Conservation (phyloP, 2,113 vertebrate species). For the Baryphthengus martii region DNA sequence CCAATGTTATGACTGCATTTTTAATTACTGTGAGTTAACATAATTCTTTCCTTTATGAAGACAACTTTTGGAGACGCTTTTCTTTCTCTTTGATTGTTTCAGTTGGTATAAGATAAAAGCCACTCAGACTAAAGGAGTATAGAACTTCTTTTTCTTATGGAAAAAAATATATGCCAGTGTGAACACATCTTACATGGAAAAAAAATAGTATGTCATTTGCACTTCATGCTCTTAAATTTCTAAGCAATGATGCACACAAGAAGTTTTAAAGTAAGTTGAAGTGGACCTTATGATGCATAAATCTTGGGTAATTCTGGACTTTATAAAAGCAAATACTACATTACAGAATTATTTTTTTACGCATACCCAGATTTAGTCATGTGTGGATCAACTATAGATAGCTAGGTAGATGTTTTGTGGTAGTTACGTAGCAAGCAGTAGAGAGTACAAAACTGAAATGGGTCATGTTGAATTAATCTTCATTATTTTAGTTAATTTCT, state of each 20-base stretch:
- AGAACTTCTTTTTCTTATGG: background rate
- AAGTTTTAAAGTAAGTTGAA: background rate
- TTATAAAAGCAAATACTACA: background rate
- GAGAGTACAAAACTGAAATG: background rate
- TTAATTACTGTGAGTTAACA: constrained; percentile 46
- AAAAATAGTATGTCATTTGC: background rate
- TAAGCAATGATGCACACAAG: background rate
- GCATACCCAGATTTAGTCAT: background rate
- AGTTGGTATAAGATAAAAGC: constrained; percentile 43
- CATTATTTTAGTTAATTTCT: background rate
- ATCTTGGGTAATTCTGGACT: background rate
- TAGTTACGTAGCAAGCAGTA: background rate
- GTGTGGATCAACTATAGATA: background rate
- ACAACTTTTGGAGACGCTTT: constrained; percentile 17
- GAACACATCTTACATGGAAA: background rate
- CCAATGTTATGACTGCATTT: constrained; percentile 46
- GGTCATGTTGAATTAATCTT: background rate
- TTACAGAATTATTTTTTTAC: background rate
- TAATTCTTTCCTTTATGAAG: constrained; percentile 55
- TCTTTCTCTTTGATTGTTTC: constrained; percentile 32
- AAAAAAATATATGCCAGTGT: background rate
- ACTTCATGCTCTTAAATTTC: background rate
- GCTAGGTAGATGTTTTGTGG: background rate
- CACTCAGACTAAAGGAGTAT: background rate
- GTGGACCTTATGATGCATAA: background rate